Percentiles rank a stretch among this genome's conserved stretches.
Evolutionary conservation across 2,888 invertebrate species (phyloP).

Genomic region (Zhengitettix transpicula): DNA sequence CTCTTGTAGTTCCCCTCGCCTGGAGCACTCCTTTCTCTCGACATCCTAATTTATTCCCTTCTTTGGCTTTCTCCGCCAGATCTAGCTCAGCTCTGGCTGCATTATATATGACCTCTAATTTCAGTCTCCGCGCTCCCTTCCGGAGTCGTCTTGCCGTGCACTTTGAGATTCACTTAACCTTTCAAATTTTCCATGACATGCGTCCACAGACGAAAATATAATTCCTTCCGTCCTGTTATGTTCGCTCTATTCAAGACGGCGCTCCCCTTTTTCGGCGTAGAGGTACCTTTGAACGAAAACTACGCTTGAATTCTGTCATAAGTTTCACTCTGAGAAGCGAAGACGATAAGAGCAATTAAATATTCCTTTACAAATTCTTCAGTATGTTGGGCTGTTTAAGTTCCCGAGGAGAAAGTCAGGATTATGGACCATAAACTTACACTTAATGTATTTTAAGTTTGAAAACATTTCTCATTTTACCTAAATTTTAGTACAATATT

Average conservation of each 20-base stretch:
- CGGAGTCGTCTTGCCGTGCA: neutral
- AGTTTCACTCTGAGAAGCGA: no score
- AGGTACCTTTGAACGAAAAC: no score
- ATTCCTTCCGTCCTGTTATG: neutral
- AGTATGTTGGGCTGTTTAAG: no score
- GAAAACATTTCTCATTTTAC: no score
- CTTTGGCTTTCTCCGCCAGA: neutral
- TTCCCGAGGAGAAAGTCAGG: no score
- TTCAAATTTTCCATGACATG: neutral
- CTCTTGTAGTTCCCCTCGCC: neutral
- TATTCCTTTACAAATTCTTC: no score
- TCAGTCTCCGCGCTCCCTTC: neutral
- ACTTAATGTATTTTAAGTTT: no score
- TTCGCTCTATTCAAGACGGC: neutral
- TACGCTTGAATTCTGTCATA: no score
- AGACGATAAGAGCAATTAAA: no score
- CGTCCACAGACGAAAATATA: neutral
- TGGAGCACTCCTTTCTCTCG: neutral
- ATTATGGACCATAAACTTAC: no score
- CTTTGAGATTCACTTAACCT: neutral
- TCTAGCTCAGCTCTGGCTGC: neutral
- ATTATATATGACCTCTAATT: neutral
- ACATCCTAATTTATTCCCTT: neutral
- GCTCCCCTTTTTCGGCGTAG: no score
- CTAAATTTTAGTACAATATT: no score